Conservation (phyloP, 2,888 invertebrate genomes). For the Drosophila hamatofila region DNA sequence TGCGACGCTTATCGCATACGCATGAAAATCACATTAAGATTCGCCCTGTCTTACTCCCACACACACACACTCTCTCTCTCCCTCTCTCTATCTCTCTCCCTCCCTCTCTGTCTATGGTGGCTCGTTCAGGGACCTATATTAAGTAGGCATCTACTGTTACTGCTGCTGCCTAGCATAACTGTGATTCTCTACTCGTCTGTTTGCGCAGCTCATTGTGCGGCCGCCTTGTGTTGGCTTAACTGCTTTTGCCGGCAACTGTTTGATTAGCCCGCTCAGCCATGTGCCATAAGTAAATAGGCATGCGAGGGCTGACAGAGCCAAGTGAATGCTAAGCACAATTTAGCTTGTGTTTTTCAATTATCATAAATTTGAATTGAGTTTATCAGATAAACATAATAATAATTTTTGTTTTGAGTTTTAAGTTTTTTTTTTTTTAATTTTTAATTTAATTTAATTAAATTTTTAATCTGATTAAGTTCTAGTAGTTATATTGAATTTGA, state of each 20-base stretch:
- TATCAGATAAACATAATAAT: no score
- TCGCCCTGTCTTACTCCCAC: background rate
- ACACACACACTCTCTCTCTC: background rate
- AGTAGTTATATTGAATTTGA: no score
- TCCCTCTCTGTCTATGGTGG: background rate
- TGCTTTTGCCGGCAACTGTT: constrained; percentile 55
- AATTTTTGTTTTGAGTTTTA: no score
- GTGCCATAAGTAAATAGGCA: constrained; percentile 42
- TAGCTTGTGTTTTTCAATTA: background rate
- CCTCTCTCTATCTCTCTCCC: background rate
- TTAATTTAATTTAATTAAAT: no score
- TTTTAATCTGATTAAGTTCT: no score
- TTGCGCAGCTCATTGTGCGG: constrained; percentile 50
- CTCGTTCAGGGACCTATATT: constrained; percentile 11
- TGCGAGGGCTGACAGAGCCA: constrained; percentile 23
- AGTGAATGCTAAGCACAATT: background rate
- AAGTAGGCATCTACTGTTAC: constrained; percentile 20
- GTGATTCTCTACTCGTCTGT: constrained; percentile 44
- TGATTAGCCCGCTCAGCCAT: constrained; percentile 65
- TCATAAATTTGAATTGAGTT: background rate
- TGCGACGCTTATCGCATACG: constrained; percentile 75
- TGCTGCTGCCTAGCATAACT: constrained; percentile 30
- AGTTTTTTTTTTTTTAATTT: no score
- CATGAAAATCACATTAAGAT: constrained; percentile 74
- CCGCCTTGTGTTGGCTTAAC: constrained; percentile 41